Base-by-base conservation (phyloP, 1,140 invertebrate genomes). In the Drosophila funebris region DNA sequence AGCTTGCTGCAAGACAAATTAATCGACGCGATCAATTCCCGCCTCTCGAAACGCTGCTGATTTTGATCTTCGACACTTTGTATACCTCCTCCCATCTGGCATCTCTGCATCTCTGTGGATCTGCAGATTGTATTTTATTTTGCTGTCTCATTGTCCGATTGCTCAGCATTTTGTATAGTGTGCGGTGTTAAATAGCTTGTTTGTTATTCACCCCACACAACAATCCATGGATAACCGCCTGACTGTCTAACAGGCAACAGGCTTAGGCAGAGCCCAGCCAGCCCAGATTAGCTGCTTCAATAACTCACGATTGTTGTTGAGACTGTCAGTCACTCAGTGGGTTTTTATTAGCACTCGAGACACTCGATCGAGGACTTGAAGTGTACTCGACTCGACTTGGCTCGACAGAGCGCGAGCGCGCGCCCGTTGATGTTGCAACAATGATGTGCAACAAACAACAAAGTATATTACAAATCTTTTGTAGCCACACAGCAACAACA, bases 51-150 rank as follows among this genome's bases (percentile, higher is more conserved):
- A 58, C 67, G 76, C 78, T 87, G 83, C 83, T 90, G 87, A 90
- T 90, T 90, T 88, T 79, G 87, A 90, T 90, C 87, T 90, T 88
- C 83, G 84, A 88, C 83, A 88, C 83, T 87, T 82, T 76, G 77
- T 82, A 70, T 16, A 54, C 18, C 50, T 13, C 44, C 43, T 46
- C 6, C 27, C 29, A n/a, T 4, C 50, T 18, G 4, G 39, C 8
- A 13, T 16, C 24, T 29, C 24, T 22, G 29, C 3, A 18, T 20
- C 31, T 46, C 27, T 37, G n/a, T 61, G 18, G 14, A 54, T 54
- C 33, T 54, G 18, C 20, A 22, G 31, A 22, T 20, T 24, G 4
- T 46, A 48, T 70, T 78, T 87, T 52, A 48, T 70, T 78, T 52
- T 78, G 83, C 67, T 64, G 58, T 69, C 75, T 87, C 82, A 85